Evolutionary conservation across 2,113 vertebrate genomes (phyloP), one percentile per base, ranked within the genome.

Genomic region (Myrmophylax atrothorax): DNA sequence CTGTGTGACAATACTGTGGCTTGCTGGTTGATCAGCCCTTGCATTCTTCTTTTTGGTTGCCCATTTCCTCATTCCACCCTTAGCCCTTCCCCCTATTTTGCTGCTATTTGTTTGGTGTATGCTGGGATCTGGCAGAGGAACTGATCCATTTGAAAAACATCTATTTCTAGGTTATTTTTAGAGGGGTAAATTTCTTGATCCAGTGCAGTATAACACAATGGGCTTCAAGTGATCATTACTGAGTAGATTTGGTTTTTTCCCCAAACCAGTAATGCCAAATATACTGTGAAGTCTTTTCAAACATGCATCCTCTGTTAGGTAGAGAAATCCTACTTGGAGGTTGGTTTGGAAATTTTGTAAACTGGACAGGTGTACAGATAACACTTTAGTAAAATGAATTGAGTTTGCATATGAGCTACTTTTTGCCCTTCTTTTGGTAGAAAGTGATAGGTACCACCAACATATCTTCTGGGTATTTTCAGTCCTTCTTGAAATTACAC

Each of bases 351-450:
- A 59, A 23, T 58, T n/a, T 59, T 75, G 49, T 88, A 49, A 44
- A 52, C 18, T 22, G 25, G 26, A 10, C 0, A 2, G 13, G 8
- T 85, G 10, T 42, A 37, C 37, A 56, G 56, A 44, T 9, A 29
- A 42, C 3, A 9, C n/a, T 74, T 74, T 31, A 44, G 7, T 74
- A 23, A 80, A 83, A 76, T 29, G 23, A 82, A 38, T 8, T n/a
- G 35, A 74, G 33, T 7, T 0, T 42, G 20, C 0, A 0, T 37
- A 25, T 37, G 13, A 81, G 59, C 52, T 86, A 22, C 12, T 35
- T 74, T 86, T 88, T 74, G 9, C 16, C 4, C 2, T 31, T 29
- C 25, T 73, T 67, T 62, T 63, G 14, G 19, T 52, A 29, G 35
- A 44, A 74, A 75, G 29, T 0, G 1, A 25, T 87, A 56, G 15